Evolutionary conservation across 1,140 invertebrate species (phyloP), one percentile per base, ranked within the genome.

Genomic region (Microplitis mediator): DNA sequence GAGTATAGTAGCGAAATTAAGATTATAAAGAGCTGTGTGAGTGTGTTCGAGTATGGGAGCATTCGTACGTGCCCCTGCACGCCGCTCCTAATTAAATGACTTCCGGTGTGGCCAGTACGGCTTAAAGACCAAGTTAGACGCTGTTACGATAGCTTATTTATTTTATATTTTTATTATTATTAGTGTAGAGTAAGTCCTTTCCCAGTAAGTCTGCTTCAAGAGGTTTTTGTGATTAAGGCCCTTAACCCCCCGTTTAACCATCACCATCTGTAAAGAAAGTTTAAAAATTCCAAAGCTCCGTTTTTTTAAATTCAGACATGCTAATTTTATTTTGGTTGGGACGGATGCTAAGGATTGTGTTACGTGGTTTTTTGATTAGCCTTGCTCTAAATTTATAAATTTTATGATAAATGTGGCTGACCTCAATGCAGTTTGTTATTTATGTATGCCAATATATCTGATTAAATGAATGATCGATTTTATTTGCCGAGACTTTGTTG

Each of bases 211-310:
- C 23, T 23, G 23, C 23, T 23, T 23, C 23, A 23, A 23, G 23
- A 23, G 23, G 23, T 23, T 23, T 23, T 23, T 58, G 9, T 58
- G 56, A 31, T 34, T 34, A 56, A 14, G 51, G 14, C 66, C 36
- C 61, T 14, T 31, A 34, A 76, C 67, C 72, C 77, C 79, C 79
- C 78, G 23, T 23, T 23, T 23, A 78, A 80, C 84, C 84, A 67
- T 80, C 82, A 83, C 83, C 84, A 85, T 82, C 84, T 85, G 84
- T 81, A 86, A 85, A 81, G 56, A 82, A 80, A 81, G 74, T 80
- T 67, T 78, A 58, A 58, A 23, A 78, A 76, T 72, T 76, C 74
- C 80, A 77, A 77, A 78, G 78, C 79, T 23, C 23, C 78, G 62
- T 60, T 51, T 32, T 52, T 16, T 54, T 23, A 54, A 23, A 23